Conservation (phyloP, 1,140 invertebrate species). For the Drosophila bifasciata region DNA sequence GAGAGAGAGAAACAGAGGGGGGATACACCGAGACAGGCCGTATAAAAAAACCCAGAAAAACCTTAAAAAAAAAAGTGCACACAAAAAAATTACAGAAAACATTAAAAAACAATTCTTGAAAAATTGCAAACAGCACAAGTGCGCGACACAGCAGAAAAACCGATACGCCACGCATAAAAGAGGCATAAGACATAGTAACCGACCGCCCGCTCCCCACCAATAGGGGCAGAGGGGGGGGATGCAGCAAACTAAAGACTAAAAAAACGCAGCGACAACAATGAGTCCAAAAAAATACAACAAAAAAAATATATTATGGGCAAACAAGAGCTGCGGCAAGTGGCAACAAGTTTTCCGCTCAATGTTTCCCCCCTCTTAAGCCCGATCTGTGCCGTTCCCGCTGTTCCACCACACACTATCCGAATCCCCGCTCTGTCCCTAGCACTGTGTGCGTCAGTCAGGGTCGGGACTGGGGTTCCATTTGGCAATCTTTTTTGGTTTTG, state of each 20-base stretch:
- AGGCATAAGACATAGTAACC: slow-evolving; percentile 12
- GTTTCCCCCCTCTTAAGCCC: no score
- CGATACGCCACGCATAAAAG: slow-evolving; percentile 65
- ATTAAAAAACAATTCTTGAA: slow-evolving; percentile 46
- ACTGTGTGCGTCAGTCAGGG: no score
- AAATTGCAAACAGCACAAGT: slow-evolving; percentile 43
- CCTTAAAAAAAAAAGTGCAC: slow-evolving; percentile 17
- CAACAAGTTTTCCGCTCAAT: slow-evolving; percentile 42
- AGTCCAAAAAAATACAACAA: slow-evolving; percentile 8
- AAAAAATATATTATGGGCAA: slow-evolving; percentile 1
- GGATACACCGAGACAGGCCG: background rate
- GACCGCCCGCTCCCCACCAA: no score
- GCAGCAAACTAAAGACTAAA: slow-evolving; percentile 50
- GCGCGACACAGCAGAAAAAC: slow-evolving; percentile 69
- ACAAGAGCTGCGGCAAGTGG: slow-evolving; percentile 31
- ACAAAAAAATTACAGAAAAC: slow-evolving; percentile 24
- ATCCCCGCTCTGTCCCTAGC: no score
- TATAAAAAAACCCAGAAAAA: slow-evolving; percentile 49
- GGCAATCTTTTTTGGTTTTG: no score
- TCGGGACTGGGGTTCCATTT: no score
- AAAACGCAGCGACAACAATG: slow-evolving; percentile 32
- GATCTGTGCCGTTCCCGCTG: slow-evolving; percentile 16
- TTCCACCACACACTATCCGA: no score
- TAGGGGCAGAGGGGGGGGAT: slow-evolving; percentile 26
- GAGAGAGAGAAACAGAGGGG: no score